Percentiles rank a stretch among this genome's conserved stretches.
phyloP scores from a whole-genome alignment of 2,113 vertebrate species.

The Antigone vipio region DNA sequence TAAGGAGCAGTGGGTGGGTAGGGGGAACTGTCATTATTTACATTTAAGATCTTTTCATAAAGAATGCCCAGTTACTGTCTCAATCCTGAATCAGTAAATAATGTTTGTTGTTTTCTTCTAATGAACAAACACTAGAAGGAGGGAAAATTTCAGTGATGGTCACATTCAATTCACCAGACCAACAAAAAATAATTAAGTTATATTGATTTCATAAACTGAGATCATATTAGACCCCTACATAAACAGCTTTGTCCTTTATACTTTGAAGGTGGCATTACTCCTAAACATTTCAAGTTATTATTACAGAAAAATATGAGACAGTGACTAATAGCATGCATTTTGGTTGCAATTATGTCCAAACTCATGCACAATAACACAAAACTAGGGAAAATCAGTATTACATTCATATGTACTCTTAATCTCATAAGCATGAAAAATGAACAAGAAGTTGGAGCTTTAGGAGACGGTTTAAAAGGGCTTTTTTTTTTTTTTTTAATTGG shows the following conservation, averaged over 20 bases:
- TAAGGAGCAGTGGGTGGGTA: neutral
- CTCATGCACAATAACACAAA: neutral
- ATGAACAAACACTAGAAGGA: neutral
- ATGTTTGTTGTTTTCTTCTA: neutral
- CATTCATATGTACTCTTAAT: neutral
- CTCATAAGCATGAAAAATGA: neutral
- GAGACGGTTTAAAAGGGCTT: neutral
- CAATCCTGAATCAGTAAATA: neutral
- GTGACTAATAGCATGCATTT: neutral
- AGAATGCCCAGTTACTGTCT: neutral
- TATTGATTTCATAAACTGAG: neutral
- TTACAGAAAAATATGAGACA: neutral
- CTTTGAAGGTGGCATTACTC: neutral
- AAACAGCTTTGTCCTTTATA: neutral
- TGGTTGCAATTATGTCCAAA: neutral
- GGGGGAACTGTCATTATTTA: neutral
- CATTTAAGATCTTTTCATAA: neutral
- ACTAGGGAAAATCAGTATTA: neutral
- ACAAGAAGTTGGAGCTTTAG: neutral
- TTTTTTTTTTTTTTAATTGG: neutral
- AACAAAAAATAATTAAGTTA: neutral
- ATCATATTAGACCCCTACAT: neutral
- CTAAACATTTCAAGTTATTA: neutral
- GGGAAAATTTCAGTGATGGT: neutral
- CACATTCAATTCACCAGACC: neutral